phyloP scores from a whole-genome alignment of 2,113 vertebrate species.

The Pelusios castaneus region DNA sequence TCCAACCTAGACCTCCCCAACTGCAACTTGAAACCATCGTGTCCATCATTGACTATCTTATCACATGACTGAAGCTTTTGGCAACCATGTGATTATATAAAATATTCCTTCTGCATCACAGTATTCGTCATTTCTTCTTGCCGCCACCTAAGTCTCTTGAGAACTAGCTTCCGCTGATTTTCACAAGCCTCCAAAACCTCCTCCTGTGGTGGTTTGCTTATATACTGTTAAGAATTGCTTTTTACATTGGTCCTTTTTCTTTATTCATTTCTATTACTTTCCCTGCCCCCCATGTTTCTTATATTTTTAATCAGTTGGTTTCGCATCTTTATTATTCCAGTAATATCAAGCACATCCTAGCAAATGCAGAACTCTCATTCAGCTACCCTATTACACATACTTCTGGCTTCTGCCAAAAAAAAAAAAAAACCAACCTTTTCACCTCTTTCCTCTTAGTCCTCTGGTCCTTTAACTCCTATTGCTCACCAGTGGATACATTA shows the following conservation, averaged over 20 bases:
- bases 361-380: constrained; percentile 36
- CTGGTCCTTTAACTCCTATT: constrained; percentile 9
- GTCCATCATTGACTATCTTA: background rate
- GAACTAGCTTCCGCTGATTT: background rate
- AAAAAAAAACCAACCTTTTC: constrained; percentile 16
- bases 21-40: too few relatives aligned
- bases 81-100: background rate
- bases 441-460: background rate
- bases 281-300: background rate
- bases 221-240: background rate
- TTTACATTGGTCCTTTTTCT: background rate
- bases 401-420: constrained; percentile 62
- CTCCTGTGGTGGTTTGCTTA: background rate
- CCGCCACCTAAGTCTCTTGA: background rate
- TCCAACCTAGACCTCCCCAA: too few relatives aligned
- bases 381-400: constrained; percentile 23
- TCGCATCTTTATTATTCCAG: background rate
- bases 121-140: background rate
- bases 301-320: background rate
- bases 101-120: fast-evolving
- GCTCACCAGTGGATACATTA: constrained; percentile 58
- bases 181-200: background rate
- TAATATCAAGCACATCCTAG: background rate
- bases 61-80: background rate
- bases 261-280: constrained; percentile 6